A percentile compares a stretch with the other conserved stretches of the same genome.
phyloP scores from a whole-genome alignment of 2,888 invertebrate species.

The Desoria tigrina region DNA sequence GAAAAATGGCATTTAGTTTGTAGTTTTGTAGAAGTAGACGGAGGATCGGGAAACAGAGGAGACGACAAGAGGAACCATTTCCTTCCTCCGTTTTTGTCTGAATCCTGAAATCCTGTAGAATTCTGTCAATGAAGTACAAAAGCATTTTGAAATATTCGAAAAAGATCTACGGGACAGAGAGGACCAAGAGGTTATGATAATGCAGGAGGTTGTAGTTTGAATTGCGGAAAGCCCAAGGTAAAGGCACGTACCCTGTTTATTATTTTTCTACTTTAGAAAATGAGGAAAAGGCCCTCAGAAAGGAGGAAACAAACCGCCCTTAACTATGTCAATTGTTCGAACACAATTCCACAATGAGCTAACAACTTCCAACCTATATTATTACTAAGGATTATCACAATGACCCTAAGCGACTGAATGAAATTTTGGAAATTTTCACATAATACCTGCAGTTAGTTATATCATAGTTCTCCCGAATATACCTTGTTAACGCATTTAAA shows the following conservation, averaged over 20 bases:
- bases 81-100: background rate
- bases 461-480: too few species aligned
- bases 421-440: too few species aligned
- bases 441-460: too few species aligned
- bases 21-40: background rate
- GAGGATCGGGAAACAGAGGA: background rate
- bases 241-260: constrained; percentile 44
- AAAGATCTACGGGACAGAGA: background rate
- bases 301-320: constrained; percentile 53
- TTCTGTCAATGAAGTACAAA: background rate
- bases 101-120: background rate
- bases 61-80: background rate
- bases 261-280: constrained; percentile 32
- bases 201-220: constrained; percentile 25
- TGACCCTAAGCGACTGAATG: too few species aligned
- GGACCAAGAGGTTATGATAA: constrained; percentile 15
- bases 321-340: constrained; percentile 43
- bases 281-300: constrained; percentile 35
- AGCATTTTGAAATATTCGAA: background rate
- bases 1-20: too few species aligned
- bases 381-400: background rate
- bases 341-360: constrained; percentile 42
- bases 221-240: constrained; percentile 23
- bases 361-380: constrained; percentile 22
- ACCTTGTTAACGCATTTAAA: too few species aligned